Percentiles rank a stretch among this genome's conserved stretches.
Conservation (phyloP, 2,113 vertebrate genomes). For the Ameiurus melas region DNA sequence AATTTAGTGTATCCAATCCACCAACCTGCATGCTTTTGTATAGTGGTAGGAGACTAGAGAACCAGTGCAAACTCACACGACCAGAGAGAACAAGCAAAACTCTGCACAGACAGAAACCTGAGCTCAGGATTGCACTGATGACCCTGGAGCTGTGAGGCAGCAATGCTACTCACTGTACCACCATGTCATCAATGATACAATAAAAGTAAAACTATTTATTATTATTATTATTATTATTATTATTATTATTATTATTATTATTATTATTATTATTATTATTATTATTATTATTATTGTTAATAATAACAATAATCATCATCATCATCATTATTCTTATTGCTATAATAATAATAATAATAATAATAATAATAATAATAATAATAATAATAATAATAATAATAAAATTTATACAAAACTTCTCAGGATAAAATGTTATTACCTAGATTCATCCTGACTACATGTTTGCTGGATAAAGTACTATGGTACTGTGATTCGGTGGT, state of each 20-base stretch:
- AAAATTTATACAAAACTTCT: background rate
- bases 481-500: background rate
- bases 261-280: too few species aligned
- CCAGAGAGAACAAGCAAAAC: background rate
- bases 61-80: background rate
- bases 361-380: too few species aligned
- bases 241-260: too few species aligned
- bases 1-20: background rate
- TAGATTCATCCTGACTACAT: background rate
- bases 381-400: background rate
- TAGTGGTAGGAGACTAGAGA: background rate
- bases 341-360: too few species aligned
- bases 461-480: background rate
- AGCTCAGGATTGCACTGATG: background rate
- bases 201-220: background rate
- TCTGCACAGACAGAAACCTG: background rate
- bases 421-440: background rate
- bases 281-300: too few species aligned
- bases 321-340: too few species aligned
- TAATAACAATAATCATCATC: too few species aligned
- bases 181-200: background rate
- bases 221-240: too few species aligned
- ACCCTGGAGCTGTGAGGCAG: background rate
- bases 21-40: slow-evolving; percentile 3
- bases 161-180: background rate